A percentile compares a stretch with the other conserved stretches of the same genome.
These are phyloP conservation scores for Conops quadrifasciatus DNA, from an alignment of 2,888 invertebrate species.

Conservation along the genomic window DNA sequence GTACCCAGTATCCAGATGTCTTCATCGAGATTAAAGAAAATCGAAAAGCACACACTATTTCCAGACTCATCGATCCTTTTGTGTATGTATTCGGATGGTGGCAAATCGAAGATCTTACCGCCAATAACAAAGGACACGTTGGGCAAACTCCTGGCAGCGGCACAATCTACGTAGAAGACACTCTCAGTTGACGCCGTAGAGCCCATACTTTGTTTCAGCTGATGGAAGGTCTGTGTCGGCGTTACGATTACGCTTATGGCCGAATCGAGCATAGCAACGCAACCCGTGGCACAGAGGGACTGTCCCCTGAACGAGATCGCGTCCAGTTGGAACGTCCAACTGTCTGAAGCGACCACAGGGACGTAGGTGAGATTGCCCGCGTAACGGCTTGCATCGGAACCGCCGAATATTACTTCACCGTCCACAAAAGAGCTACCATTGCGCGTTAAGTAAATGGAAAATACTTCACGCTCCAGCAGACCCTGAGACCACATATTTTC, in stretches of 20 bases:
- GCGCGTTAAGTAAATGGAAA: conserved; percentile 90
- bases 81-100: conserved; percentile 80
- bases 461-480: conserved; percentile 75
- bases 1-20: conserved; percentile 94
- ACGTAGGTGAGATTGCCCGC: conserved; percentile 72
- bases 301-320: conserved; percentile 67
- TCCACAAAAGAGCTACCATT: conserved; percentile 75
- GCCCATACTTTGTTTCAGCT: not conserved
- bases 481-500: conserved; percentile 87
- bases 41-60: conserved; percentile 78
- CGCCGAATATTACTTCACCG: conserved; percentile 90
- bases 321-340: conserved; percentile 97
- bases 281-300: conserved; percentile 75
- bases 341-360: conserved; percentile 81
- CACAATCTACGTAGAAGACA: conserved; percentile 15
- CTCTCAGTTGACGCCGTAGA: not conserved
- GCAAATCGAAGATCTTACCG: conserved; percentile 78
- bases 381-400: conserved; percentile 89
- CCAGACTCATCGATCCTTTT: conserved; percentile 66
- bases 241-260: conserved; percentile 90
- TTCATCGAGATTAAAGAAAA: conserved; percentile 84
- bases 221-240: not conserved
- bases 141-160: not conserved
- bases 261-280: conserved; percentile 90
- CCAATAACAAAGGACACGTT: conserved; percentile 76